Evolutionary conservation across 2,797 vertebrate species (phyloP), one percentile per base, ranked within the genome.

Genomic region (Glyptemys insculpta): DNA sequence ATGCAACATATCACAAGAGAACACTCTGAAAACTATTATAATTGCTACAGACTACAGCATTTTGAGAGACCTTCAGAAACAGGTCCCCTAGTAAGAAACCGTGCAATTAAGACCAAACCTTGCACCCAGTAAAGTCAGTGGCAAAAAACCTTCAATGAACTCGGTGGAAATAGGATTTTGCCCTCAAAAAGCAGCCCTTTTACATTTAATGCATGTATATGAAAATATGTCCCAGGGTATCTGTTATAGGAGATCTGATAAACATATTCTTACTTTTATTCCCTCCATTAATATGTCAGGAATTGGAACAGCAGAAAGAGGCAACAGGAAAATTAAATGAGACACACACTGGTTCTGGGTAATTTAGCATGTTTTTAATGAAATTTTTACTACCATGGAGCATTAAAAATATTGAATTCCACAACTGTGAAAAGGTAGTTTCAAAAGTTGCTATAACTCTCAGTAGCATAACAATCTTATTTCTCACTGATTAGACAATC

Each of bases 371-470:
- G 1, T 1, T 93, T 90, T 34, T 14, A 52, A 6, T 41, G 18
- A 41, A 52, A 52, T 53, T 91, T 92, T 92, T n/a, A 37, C 4
- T 68, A 8, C 12, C n/a, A 1, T 14, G 8, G 8, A 88, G 5
- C 5, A 79, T 47, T 12, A 88, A 72, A 91, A 49, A 3, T 31
- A 12, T 41, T 88, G 31, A 81, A 2, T 12, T 85, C 16, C 19
- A 57, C 9, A 83, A 31, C 11, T 6, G 2, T 16, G n/a, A 81
- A 89, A 88, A 85, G 3, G 4, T 86, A 0, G 50, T 76, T 93
- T 92, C 84, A 14, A 15, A 74, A 90, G 12, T 68, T 89, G 95
- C 91, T 8, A 5, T 86, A 72, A 47, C 25, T 34, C 89, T 93
- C 59, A 87, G 2, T 18, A 84, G 9, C n/a, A n/a, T 68, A 37